Evolutionary conservation across 2,113 vertebrate genomes (phyloP).

Genomic region (Bubo blakistoni): DNA sequence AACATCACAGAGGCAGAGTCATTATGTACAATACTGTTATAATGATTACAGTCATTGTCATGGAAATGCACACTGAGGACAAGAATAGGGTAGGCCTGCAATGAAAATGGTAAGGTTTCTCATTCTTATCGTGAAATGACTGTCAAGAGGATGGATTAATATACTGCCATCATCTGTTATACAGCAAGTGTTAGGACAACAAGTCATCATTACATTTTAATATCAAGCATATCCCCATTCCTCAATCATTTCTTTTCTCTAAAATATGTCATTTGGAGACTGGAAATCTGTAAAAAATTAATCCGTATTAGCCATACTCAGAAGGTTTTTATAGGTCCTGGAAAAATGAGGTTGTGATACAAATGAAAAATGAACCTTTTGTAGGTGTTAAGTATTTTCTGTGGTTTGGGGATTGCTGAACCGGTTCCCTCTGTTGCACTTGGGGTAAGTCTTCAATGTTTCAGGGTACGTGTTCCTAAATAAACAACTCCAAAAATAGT

Average conservation of each 20-base stretch:
- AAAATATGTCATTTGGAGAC: neutral
- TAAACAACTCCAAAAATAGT: neutral
- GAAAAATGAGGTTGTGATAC: neutral
- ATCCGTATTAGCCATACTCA: neutral
- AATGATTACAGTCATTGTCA: conserved; percentile 4
- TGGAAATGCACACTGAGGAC: neutral
- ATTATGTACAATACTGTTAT: neutral
- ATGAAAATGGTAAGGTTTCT: neutral
- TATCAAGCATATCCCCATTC: neutral
- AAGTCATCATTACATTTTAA: neutral
- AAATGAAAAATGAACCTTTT: neutral
- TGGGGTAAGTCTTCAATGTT: neutral
- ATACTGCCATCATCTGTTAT: neutral
- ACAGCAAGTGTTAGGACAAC: neutral
- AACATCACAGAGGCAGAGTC: conserved; percentile 13
- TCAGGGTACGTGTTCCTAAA: neutral
- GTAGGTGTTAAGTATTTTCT: neutral
- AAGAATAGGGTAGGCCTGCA: neutral
- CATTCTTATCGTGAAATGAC: neutral
- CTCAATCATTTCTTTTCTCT: neutral
- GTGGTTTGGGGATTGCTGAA: neutral
- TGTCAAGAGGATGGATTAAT: neutral
- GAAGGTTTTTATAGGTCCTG: neutral
- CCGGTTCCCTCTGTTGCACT: neutral
- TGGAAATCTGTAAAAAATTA: neutral